phyloP scores from a whole-genome alignment of 2,888 invertebrate genomes.

The Parthenolecanium corni region DNA sequence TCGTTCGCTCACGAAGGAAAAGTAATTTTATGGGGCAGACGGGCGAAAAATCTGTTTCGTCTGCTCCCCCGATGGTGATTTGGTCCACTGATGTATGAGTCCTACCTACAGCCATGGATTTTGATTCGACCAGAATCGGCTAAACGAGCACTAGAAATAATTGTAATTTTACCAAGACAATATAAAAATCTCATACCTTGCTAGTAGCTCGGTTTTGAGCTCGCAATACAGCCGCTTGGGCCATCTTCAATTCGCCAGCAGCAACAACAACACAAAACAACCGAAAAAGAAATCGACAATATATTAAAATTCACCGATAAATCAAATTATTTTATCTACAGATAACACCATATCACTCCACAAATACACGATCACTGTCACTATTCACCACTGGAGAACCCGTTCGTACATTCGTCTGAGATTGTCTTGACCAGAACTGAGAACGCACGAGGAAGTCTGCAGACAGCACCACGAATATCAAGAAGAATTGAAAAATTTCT shows the following conservation, averaged over 20 bases:
- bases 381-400: slow-evolving; percentile 8
- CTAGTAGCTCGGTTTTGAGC: slow-evolving; percentile 37
- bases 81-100: too few species aligned
- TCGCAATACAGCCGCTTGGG: slow-evolving; percentile 37
- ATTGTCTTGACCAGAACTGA: slow-evolving; percentile 3
- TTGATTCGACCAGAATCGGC: too few species aligned
- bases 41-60: too few species aligned
- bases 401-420: neutral
- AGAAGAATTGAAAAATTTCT: neutral
- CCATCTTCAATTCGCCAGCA: slow-evolving; percentile 35
- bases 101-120: too few species aligned
- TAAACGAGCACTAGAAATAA: too few species aligned
- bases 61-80: too few species aligned
- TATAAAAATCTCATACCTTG: slow-evolving; percentile 35
- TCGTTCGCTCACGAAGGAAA: too few species aligned
- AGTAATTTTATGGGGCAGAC: too few species aligned
- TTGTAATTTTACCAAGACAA: too few species aligned
- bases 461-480: neutral
- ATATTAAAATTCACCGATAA: neutral
- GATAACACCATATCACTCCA: neutral
- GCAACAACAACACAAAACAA: neutral
- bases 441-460: neutral
- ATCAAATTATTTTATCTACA: neutral
- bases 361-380: slow-evolving; percentile 15
- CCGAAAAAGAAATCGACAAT: neutral